A percentile compares a stretch with the other conserved stretches of the same genome.
These are phyloP conservation scores for Galaxea fascicularis DNA, from an alignment of 92 coral and sea anemone species.

Conservation along the genomic window DNA sequence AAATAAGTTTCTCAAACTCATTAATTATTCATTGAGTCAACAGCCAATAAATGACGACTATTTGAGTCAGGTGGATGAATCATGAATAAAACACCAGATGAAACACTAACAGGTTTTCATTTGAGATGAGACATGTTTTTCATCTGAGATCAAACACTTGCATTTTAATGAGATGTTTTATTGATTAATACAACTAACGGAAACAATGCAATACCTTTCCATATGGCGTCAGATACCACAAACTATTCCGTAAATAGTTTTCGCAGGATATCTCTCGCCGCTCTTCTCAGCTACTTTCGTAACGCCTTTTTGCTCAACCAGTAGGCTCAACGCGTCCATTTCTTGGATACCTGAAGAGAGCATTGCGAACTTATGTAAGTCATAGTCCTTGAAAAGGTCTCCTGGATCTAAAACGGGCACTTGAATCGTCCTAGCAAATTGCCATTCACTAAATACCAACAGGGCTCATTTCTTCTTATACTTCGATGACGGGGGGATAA, in stretches of 20 bases:
- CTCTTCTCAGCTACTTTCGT: background rate
- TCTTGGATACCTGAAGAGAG: background rate
- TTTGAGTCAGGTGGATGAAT: too few relatives aligned
- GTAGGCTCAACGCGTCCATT: background rate
- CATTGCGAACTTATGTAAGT: background rate
- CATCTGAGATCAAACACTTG: too few relatives aligned
- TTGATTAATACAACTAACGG: too few relatives aligned
- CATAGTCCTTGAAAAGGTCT: slow-evolving; percentile 51
- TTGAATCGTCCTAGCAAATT: slow-evolving; percentile 14
- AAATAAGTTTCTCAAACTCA: too few relatives aligned
- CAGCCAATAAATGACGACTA: too few relatives aligned
- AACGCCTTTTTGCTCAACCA: background rate
- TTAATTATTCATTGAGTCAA: too few relatives aligned
- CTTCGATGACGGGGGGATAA: background rate
- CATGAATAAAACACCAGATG: too few relatives aligned
- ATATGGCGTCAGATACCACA: slow-evolving; percentile 24
- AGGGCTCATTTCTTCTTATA: too few relatives aligned
- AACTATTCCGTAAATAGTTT: slow-evolving; percentile 5
- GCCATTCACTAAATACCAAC: slow-evolving; percentile 40
- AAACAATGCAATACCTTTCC: too few relatives aligned
- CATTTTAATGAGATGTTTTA: too few relatives aligned
- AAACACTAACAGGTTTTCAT: too few relatives aligned
- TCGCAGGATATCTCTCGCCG: slow-evolving; percentile 19
- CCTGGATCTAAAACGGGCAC: slow-evolving; percentile 42
- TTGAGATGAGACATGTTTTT: too few relatives aligned